A percentile compares a stretch with the other conserved stretches of the same genome.
Evolutionary conservation across 2,113 vertebrate species (phyloP).

Genomic region (Chloroceryle aenea): DNA sequence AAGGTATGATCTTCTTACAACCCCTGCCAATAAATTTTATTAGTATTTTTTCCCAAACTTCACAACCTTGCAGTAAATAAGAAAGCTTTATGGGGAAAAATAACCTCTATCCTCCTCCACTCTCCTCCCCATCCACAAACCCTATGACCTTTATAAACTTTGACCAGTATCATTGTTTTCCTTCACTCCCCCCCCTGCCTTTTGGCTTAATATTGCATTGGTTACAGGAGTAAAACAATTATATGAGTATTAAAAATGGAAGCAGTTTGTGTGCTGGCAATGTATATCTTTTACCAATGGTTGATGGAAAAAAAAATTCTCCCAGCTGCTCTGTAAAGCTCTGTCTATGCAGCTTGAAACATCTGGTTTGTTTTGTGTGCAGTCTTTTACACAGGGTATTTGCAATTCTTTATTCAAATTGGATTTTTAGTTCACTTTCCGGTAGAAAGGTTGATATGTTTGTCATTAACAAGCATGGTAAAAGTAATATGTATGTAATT

Average conservation of each 20-base stretch:
- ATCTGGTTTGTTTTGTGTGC: conserved; percentile 80
- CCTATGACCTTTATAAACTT: conserved; percentile 43
- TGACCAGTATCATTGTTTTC: conserved; percentile 18
- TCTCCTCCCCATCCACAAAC: conserved; percentile 44
- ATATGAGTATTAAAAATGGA: conserved; percentile 70
- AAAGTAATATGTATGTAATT: conserved; percentile 31
- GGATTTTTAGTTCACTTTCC: conserved; percentile 80
- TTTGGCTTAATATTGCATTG: conserved; percentile 48
- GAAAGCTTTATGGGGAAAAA: conserved; percentile 58
- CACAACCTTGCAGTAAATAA: conserved; percentile 71
- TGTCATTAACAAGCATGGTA: conserved; percentile 54
- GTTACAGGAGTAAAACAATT: conserved; percentile 76
- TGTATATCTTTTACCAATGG: conserved; percentile 68
- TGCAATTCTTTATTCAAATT: conserved; percentile 80
- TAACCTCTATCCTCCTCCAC: conserved; percentile 37
- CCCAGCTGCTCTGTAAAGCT: conserved; percentile 72
- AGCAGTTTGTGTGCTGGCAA: conserved; percentile 47
- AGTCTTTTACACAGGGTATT: conserved; percentile 57
- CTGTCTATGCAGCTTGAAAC: conserved; percentile 71
- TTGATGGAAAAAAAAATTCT: conserved; percentile 61
- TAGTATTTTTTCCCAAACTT: conserved; percentile 60
- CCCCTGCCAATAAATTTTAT: conserved; percentile 68
- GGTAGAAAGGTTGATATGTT: conserved; percentile 48
- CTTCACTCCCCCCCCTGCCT: neutral
- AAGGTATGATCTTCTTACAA: conserved; percentile 70